Evolutionary conservation across 2,113 vertebrate genomes (phyloP).

Genomic region (Poeciliopsis turrubarensis): DNA sequence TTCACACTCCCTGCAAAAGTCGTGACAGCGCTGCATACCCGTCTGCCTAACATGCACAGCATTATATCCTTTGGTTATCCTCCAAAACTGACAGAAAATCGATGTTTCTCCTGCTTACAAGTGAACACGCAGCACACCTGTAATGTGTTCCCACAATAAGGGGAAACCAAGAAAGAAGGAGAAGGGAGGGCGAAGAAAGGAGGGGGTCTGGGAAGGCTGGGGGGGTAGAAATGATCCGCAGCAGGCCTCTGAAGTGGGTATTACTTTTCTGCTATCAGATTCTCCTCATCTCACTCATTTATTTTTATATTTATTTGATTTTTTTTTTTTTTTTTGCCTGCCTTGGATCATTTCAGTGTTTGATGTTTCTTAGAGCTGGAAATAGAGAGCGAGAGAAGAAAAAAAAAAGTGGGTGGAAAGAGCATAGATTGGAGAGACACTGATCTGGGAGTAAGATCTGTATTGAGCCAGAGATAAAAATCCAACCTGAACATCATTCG

Average conservation of each 20-base stretch:
- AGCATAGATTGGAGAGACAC: conserved; percentile 4
- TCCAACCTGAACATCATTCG: conserved; percentile 15
- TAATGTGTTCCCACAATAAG: conserved; percentile 67
- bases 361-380: conserved; percentile 25
- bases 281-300: conserved; percentile 18
- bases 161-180: conserved; percentile 10
- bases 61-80: conserved; percentile 62
- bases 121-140: conserved; percentile 56
- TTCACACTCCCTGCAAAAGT: conserved; percentile 32
- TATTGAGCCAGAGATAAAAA: conserved; percentile 8
- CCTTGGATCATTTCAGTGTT: conserved; percentile 36
- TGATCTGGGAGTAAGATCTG: conserved; percentile 1
- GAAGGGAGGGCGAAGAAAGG: conserved; percentile 16
- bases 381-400: conserved; percentile 1
- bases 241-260: conserved; percentile 51
- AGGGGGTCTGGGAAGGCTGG: conserved; percentile 11
- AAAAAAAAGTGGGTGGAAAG: background rate
- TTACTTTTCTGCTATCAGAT: conserved; percentile 55
- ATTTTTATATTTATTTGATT: conserved; percentile 23
- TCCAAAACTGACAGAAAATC: conserved; percentile 65
- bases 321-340: conserved; percentile 5
- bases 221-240: conserved; percentile 34
- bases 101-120: conserved; percentile 65
- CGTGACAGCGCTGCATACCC: conserved; percentile 20
- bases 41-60: conserved; percentile 25